A percentile compares a stretch with the other conserved stretches of the same genome.
phyloP scores from a whole-genome alignment of 2,797 vertebrate genomes.

The Chloroceryle amazona region DNA sequence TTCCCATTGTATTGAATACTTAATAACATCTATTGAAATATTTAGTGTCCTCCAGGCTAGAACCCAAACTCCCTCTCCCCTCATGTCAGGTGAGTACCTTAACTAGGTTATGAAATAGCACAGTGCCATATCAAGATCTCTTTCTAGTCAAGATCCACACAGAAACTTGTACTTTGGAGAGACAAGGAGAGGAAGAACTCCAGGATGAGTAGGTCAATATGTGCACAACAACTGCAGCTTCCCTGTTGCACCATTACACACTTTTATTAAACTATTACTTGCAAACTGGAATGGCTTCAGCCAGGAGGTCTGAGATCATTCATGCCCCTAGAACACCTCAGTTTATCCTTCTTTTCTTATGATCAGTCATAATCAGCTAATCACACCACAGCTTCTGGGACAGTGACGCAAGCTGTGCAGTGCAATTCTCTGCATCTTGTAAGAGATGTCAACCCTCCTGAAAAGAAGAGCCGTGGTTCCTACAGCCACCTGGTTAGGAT shows the following conservation, averaged over 20 bases:
- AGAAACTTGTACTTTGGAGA: background rate
- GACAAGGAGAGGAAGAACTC: background rate
- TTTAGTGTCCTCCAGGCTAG: constrained; percentile 11
- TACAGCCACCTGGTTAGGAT: background rate
- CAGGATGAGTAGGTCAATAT: background rate
- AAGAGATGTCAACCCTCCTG: background rate
- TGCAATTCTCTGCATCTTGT: fast-evolving
- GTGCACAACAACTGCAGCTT: background rate
- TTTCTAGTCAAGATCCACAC: background rate
- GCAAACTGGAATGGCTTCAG: background rate
- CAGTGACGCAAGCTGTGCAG: background rate
- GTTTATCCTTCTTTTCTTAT: background rate
- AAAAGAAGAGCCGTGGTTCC: background rate
- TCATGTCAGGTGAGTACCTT: background rate
- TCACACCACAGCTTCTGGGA: background rate
- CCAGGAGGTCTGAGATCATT: background rate
- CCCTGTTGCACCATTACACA: fast-evolving
- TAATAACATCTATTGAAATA: constrained; percentile 44
- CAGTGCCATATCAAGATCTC: background rate
- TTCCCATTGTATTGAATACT: background rate
- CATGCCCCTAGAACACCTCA: background rate
- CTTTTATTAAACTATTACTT: background rate
- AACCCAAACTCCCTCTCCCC: background rate
- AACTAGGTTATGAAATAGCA: background rate
- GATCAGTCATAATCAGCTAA: background rate